phyloP scores from a whole-genome alignment of 2,888 invertebrate genomes.

The Dione vanillae region DNA sequence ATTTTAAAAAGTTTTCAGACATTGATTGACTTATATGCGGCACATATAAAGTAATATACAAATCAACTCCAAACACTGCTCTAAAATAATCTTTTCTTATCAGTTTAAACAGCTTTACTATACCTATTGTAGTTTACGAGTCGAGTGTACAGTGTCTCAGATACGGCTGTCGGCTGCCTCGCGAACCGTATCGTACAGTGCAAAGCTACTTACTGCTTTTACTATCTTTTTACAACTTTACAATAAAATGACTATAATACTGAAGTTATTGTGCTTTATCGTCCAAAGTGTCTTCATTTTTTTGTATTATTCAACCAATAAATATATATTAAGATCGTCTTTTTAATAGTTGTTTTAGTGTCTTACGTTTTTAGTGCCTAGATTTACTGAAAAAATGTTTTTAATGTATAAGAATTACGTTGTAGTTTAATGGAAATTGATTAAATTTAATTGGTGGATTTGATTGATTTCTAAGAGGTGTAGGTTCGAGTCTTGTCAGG shows the following conservation, averaged over 20 bases:
- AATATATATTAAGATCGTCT: too few relatives aligned
- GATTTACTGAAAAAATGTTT: too few relatives aligned
- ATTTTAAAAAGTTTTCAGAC: too few relatives aligned
- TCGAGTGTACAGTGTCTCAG: background rate
- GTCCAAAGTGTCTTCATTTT: background rate
- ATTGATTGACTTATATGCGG: too few relatives aligned
- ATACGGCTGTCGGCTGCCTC: conserved; percentile 12
- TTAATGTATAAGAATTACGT: too few relatives aligned
- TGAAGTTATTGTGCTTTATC: background rate
- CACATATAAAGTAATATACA: background rate
- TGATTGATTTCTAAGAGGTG: too few relatives aligned
- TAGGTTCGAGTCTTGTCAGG: too few relatives aligned
- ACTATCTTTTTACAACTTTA: conserved; percentile 22
- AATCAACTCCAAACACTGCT: background rate
- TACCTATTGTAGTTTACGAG: conserved; percentile 4
- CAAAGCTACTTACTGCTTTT: conserved; percentile 15
- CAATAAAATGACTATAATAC: background rate
- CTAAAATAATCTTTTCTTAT: background rate
- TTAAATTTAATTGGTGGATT: too few relatives aligned
- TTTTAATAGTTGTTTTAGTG: too few relatives aligned
- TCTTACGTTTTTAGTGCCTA: too few relatives aligned
- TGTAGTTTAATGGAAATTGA: too few relatives aligned
- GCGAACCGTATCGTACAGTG: conserved; percentile 16
- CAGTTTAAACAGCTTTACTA: background rate
- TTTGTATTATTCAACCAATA: background rate